Conservation (phyloP, 2,797 vertebrate species). For the Poecilia velifera region DNA sequence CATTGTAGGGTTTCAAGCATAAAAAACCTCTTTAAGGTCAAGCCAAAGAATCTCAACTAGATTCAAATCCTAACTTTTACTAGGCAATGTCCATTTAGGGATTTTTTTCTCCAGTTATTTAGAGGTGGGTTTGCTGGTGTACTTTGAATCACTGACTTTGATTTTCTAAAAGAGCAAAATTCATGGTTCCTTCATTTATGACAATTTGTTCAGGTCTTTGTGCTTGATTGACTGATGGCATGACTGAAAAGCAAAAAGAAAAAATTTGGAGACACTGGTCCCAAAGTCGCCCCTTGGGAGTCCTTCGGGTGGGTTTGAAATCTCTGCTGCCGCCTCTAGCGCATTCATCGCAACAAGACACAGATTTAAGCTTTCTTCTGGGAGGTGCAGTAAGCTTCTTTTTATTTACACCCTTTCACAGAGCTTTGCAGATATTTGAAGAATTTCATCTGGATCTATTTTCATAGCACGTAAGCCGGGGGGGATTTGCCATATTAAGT, state of each 20-base stretch:
- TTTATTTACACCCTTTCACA: conserved; percentile 50
- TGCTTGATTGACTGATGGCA: neutral
- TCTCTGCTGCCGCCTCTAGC: neutral
- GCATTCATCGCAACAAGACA: conserved; percentile 21
- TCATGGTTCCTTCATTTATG: neutral
- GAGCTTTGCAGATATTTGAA: conserved; percentile 35
- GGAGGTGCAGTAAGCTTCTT: conserved; percentile 63
- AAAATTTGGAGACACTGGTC: conserved; percentile 17
- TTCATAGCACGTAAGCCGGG: conserved; percentile 45
- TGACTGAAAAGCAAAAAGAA: neutral
- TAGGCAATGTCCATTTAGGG: no score
- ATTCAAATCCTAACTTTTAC: neutral
- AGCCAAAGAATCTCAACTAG: neutral
- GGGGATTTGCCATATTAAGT: conserved; percentile 63
- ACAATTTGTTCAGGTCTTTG: neutral
- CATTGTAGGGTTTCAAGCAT: neutral
- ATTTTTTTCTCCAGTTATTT: neutral
- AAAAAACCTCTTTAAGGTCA: neutral
- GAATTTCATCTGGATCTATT: conserved; percentile 43
- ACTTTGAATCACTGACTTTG: neutral
- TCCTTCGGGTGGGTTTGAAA: conserved; percentile 15
- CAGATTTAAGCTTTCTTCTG: conserved; percentile 41
- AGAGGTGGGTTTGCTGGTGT: neutral
- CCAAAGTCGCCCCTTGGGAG: conserved; percentile 25
- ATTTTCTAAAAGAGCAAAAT: neutral